Percentiles rank a stretch among this genome's conserved stretches.
Evolutionary conservation across 2,797 vertebrate species (phyloP).

Genomic region (Sparidentex hasta): DNA sequence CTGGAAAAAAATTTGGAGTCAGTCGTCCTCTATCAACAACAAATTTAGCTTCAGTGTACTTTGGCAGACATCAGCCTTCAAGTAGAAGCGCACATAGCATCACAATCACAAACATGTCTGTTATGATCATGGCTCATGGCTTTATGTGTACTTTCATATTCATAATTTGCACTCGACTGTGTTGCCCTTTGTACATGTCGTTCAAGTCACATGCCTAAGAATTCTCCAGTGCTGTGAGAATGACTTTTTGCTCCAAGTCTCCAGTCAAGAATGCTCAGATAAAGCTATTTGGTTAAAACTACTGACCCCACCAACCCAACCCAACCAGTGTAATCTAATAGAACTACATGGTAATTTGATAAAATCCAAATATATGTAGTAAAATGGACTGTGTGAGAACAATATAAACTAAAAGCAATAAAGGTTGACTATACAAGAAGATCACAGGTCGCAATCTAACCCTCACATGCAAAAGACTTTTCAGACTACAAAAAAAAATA

Average conservation of each 20-base stretch:
- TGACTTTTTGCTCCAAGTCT: not conserved
- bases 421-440: no score
- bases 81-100: not conserved
- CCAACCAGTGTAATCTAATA: not conserved
- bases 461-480: not conserved
- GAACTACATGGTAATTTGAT: conserved; percentile 6
- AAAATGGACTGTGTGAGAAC: not conserved
- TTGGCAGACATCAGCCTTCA: conserved; percentile 12
- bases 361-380: not conserved
- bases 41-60: not conserved
- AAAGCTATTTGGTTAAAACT: not conserved
- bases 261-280: not conserved
- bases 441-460: no score
- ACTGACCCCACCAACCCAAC: not conserved
- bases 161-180: not conserved
- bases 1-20: conserved; percentile 13
- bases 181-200: not conserved
- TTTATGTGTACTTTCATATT: not conserved
- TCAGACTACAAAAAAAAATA: not conserved
- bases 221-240: not conserved
- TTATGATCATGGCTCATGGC: not conserved
- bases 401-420: no score
- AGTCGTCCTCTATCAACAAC: conserved; percentile 16
- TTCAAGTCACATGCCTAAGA: not conserved
- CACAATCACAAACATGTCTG: not conserved